Conservation (phyloP, 1,140 invertebrate species). For the Manduca sexta region DNA sequence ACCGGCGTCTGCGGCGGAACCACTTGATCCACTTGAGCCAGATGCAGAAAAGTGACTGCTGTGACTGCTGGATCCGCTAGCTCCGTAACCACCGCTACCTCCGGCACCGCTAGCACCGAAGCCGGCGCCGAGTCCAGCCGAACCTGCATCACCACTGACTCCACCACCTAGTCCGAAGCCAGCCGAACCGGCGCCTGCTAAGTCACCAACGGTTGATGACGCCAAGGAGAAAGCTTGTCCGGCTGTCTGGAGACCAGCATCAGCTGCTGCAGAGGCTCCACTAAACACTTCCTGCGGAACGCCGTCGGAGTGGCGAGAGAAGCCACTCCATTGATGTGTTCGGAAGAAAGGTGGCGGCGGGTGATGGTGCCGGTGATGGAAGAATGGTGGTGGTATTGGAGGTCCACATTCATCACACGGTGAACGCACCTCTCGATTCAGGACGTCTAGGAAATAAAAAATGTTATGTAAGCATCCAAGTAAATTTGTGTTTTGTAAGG, state of each 20-base stretch:
- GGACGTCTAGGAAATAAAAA: neutral
- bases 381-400: neutral
- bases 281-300: slow-evolving; percentile 42
- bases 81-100: neutral
- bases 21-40: neutral
- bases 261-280: slow-evolving; percentile 46
- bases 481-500: no score
- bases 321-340: slow-evolving; percentile 51
- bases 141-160: neutral
- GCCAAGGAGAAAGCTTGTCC: slow-evolving; percentile 50
- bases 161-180: slow-evolving; percentile 4
- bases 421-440: neutral
- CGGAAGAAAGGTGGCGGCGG: slow-evolving; percentile 35
- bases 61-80: slow-evolving; percentile 1
- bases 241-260: slow-evolving; percentile 17
- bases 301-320: slow-evolving; percentile 27
- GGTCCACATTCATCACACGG: neutral
- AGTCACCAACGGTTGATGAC: slow-evolving; percentile 25
- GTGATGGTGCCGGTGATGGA: neutral
- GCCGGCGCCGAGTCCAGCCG: no score
- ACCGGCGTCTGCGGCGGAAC: no score
- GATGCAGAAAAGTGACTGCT: neutral
- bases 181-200: neutral
- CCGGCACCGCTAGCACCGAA: no score
- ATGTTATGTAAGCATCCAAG: no score